phyloP scores from a whole-genome alignment of 1,140 invertebrate genomes.

The Platyscapa corneri region DNA sequence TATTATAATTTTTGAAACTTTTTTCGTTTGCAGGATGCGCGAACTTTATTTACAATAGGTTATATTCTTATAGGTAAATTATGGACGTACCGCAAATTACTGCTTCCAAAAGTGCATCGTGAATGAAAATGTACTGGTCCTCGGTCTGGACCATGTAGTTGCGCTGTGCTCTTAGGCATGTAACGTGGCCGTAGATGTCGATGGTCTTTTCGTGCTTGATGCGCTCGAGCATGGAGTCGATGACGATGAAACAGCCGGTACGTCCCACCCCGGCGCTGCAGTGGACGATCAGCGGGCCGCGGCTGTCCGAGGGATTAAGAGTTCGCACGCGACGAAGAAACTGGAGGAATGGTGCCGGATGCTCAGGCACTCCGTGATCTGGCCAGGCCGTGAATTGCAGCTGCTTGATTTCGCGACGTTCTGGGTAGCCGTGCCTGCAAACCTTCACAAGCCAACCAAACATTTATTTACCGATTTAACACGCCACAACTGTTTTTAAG shows the following conservation, averaged over 20 bases:
- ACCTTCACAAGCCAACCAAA: slow-evolving; percentile 68
- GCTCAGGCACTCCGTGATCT: slow-evolving; percentile 98
- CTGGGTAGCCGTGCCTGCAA: slow-evolving; percentile 80
- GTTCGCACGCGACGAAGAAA: slow-evolving; percentile 94
- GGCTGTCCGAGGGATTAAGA: slow-evolving; percentile 90
- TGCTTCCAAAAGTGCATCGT: slow-evolving; percentile 96
- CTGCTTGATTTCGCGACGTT: slow-evolving; percentile 97
- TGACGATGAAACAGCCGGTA: slow-evolving; percentile 98
- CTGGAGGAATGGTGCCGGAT: slow-evolving; percentile 98
- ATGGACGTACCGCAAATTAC: slow-evolving; percentile 85
- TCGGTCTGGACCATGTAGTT: slow-evolving; percentile 99
- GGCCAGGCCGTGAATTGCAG: slow-evolving; percentile 99
- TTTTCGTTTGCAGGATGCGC: too few relatives aligned
- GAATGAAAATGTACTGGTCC: slow-evolving; percentile 99
- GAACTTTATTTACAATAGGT: too few relatives aligned
- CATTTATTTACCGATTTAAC: neutral
- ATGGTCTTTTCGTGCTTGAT: slow-evolving; percentile 97
- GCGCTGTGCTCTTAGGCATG: slow-evolving; percentile 95
- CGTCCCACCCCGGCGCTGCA: slow-evolving; percentile 98
- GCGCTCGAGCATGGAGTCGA: slow-evolving; percentile 97
- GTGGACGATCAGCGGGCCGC: slow-evolving; percentile 96
- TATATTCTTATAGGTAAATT: too few relatives aligned
- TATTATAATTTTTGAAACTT: neutral
- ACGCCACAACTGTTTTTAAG: too few relatives aligned
- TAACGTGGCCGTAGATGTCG: slow-evolving; percentile 99